These are phyloP conservation scores for Proterorhinus semilunaris DNA, from an alignment of 2,113 vertebrate genomes.

Conservation along the genomic window DNA sequence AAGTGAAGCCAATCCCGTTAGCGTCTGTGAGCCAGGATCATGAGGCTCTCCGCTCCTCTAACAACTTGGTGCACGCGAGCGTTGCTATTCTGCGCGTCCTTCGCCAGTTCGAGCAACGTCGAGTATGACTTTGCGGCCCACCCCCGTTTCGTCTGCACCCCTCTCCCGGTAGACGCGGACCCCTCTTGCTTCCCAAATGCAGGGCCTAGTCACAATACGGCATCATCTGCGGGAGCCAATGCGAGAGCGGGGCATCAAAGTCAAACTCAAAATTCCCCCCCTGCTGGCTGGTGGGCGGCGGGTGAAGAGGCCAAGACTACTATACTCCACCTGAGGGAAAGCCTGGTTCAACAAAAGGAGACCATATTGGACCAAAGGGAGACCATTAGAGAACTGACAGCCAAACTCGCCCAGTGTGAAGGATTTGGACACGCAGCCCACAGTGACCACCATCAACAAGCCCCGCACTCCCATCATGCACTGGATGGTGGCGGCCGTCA, in stretches of 20 bases:
- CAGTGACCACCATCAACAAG: constrained; percentile 43
- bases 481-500: constrained; percentile 23
- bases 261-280: constrained; percentile 53
- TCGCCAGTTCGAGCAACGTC: constrained; percentile 39
- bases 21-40: constrained; percentile 35
- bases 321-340: constrained; percentile 81
- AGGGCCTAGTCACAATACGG: background rate
- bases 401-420: constrained; percentile 80
- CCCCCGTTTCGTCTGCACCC: constrained; percentile 80
- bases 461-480: constrained; percentile 37
- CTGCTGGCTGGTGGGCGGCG: constrained; percentile 72
- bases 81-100: constrained; percentile 22
- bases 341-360: constrained; percentile 81
- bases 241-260: constrained; percentile 37
- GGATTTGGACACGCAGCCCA: constrained; percentile 60
- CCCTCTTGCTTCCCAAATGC: constrained; percentile 70
- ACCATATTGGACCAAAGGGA: constrained; percentile 83
- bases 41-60: constrained; percentile 34
- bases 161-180: constrained; percentile 76
- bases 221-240: constrained; percentile 12
- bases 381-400: constrained; percentile 80
- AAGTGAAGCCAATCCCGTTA: constrained; percentile 32
- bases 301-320: constrained; percentile 80
- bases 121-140: constrained; percentile 55
- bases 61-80: background rate